Percentiles rank a stretch among this genome's conserved stretches.
Conservation (phyloP, 2,113 vertebrate species). For the Zeus faber region DNA sequence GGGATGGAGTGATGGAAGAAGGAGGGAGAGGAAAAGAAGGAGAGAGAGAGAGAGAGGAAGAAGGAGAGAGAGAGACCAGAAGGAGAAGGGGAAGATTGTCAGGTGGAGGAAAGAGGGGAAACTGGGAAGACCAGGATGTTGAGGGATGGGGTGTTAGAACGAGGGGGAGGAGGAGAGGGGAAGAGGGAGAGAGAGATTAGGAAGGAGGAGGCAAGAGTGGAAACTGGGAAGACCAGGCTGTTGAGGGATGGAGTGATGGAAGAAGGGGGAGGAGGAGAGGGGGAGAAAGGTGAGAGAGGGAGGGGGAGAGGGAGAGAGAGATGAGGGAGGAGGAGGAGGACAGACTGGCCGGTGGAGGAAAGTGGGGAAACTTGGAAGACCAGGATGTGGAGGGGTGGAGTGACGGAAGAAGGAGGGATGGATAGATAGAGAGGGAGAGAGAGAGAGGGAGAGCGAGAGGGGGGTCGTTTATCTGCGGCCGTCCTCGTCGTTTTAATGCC, state of each 20-base stretch:
- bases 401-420: not conserved
- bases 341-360: not conserved
- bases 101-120: not conserved
- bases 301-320: no score
- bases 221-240: no score
- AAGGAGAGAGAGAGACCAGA: not conserved
- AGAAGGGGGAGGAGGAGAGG: no score
- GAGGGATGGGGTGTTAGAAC: constrained; percentile 28
- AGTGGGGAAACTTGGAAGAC: not conserved
- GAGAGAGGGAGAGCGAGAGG: not conserved
- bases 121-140: constrained; percentile 18
- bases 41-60: no score
- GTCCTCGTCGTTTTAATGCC: constrained; percentile 50
- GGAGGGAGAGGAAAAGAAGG: no score
- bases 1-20: no score
- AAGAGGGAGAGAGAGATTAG: no score
- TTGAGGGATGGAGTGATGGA: no score
- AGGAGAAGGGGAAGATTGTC: not conserved
- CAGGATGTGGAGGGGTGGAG: not conserved
- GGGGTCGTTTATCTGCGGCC: constrained; percentile 32
- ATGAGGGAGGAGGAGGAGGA: not conserved
- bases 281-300: no score
- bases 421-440: not conserved
- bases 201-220: no score
- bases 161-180: no score